phyloP scores from a whole-genome alignment of 2,797 vertebrate genomes.

The Halcyon leucocephala region DNA sequence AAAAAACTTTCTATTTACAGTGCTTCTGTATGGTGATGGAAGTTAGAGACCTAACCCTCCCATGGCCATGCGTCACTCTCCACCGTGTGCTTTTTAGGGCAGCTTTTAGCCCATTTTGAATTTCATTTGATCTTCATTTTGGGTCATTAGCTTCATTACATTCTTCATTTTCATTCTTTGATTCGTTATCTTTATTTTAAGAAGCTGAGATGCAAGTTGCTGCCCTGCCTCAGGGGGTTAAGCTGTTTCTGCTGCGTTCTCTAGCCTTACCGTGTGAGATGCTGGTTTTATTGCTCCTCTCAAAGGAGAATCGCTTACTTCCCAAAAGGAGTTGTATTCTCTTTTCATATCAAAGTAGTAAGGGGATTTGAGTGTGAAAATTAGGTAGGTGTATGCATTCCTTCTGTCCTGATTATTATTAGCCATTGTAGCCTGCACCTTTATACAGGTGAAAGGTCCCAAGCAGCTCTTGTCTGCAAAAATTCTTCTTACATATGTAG shows the following conservation, averaged over 20 bases:
- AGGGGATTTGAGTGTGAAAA: background rate
- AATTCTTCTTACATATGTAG: background rate
- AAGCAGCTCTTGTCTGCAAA: background rate
- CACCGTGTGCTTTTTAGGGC: background rate
- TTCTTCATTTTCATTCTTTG: conserved; percentile 12
- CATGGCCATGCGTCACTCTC: background rate
- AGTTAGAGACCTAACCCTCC: background rate
- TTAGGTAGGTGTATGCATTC: background rate
- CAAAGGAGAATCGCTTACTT: conserved; percentile 17
- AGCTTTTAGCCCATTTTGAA: background rate
- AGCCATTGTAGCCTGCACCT: background rate
- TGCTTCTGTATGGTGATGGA: background rate
- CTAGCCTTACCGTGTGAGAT: background rate
- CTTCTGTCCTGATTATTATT: background rate
- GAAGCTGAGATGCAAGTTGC: conserved; percentile 7
- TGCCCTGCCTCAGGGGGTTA: background rate
- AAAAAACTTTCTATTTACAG: background rate
- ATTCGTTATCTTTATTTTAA: conserved; percentile 8
- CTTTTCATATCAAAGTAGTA: background rate
- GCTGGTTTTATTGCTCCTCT: conserved; percentile 18
- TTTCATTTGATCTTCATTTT: conserved; percentile 6
- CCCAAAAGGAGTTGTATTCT: background rate
- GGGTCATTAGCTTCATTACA: background rate
- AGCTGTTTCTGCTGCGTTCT: conserved; percentile 11
- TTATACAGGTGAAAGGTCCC: background rate